Conservation (phyloP, 2,113 vertebrate species). For the Melanerpes aurifrons region DNA sequence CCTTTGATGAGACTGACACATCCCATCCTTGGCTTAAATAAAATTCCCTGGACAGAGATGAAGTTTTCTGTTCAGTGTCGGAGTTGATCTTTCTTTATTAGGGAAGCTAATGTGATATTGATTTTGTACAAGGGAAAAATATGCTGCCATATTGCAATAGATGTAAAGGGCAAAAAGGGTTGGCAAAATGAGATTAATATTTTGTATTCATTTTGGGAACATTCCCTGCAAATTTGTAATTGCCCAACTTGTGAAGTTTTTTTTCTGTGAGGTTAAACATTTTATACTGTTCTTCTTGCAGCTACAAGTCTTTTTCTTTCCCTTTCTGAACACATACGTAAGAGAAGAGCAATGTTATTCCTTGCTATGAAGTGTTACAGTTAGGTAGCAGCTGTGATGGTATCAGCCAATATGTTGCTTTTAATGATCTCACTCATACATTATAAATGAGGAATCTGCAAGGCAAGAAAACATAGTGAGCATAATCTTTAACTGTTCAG, state of each 20-base stretch:
- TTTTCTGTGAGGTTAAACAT: conserved; percentile 31
- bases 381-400: conserved; percentile 61
- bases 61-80: conserved; percentile 38
- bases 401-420: conserved; percentile 71
- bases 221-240: not conserved
- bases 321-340: conserved; percentile 14
- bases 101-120: conserved; percentile 49
- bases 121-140: conserved; percentile 18
- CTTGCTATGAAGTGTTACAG: conserved; percentile 51
- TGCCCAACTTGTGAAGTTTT: not conserved
- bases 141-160: conserved; percentile 7
- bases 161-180: not conserved
- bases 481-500: conserved; percentile 59
- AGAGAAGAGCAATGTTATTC: conserved; percentile 48
- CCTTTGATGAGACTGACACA: conserved; percentile 19
- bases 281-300: conserved; percentile 8
- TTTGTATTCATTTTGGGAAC: conserved; percentile 26
- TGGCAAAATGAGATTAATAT: conserved; percentile 9
- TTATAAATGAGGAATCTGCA: conserved; percentile 65
- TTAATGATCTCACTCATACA: conserved; percentile 73
- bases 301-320: not conserved
- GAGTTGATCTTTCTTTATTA: conserved; percentile 54
- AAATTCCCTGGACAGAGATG: conserved; percentile 35
- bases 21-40: conserved; percentile 26
- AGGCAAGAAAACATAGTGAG: conserved; percentile 25